phyloP scores from a whole-genome alignment of 2,797 vertebrate species.

The Leucoraja ocellata region DNA sequence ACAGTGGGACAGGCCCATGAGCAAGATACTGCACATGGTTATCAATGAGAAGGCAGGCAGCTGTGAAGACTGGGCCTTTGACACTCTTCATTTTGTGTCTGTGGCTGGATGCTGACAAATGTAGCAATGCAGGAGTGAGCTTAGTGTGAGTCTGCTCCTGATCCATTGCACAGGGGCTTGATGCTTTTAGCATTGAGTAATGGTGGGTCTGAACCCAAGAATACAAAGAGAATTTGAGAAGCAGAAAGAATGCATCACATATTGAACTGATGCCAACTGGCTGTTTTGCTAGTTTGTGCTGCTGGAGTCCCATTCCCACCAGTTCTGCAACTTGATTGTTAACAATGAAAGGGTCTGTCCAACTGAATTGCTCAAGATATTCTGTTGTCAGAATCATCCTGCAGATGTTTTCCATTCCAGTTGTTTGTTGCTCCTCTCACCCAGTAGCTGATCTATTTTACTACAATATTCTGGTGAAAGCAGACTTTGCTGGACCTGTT shows the following conservation, averaged over 20 bases:
- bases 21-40: not conserved
- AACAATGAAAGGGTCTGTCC: not conserved
- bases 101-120: not conserved
- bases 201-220: not conserved
- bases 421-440: not conserved
- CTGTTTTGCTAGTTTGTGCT: not conserved
- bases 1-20: too few relatives aligned
- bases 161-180: not conserved
- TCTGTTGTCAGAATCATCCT: not conserved
- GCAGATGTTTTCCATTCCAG: not conserved
- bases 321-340: not conserved
- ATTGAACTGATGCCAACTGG: not conserved
- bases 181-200: not conserved
- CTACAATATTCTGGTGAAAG: not conserved
- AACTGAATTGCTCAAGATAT: not conserved
- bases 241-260: not conserved
- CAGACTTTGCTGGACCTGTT: too few relatives aligned
- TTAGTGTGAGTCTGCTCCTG: not conserved
- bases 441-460: not conserved
- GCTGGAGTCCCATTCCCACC: not conserved
- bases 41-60: not conserved
- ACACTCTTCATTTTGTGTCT: not conserved
- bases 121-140: not conserved
- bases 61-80: too few relatives aligned
- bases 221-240: not conserved